Base-by-base conservation (phyloP, 2,113 vertebrate genomes). In the Cryptomyrus ogoouensis region DNA sequence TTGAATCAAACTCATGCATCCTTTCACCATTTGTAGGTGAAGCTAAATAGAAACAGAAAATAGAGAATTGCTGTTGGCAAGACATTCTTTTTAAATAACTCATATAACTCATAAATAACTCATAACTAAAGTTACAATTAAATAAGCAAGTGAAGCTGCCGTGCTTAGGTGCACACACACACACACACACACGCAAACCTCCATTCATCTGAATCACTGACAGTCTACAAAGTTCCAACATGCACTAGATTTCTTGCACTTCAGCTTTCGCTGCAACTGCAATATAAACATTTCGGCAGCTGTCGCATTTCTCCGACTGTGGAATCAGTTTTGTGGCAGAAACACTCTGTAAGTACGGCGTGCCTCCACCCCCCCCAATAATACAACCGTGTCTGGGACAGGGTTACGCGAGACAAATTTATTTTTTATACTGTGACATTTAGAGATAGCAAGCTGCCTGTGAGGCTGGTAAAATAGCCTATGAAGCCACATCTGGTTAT, bases 1-100 rank as follows among this genome's bases (percentile, higher is more conserved):
- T 24, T 83, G 88, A 89, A 88, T 70, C 46, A 70, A 52, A 80
- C 31, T 31, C 74, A 53, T 74, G n/a, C 17, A 50, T 88, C 74
- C 74, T 12, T 12, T 83, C 74, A 7, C 12, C 4, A 19, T 56
- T 50, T 21, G 17, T 24, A 35, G 13, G 13, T 74, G 47, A 35
- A 9, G 7, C 56, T n/a, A 74, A 31, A 35, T 5, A 74, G 27
- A 35, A 74, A 4, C n/a, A 35, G 27, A 35, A 74, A 74, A 74
- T 1, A 35, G 5, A 42, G 13, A 77, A 77, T n/a, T 84, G 19
- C 44, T 84, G 24, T 47, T 47, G 39, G 42, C 2, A 84, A 24
- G 19, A 42, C 39, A 44, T 46, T 84, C 35, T 84, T 84, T n/a
- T 47, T 47, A 47, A 84, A 12, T 19, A 21, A 9, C 17, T n/a